These are phyloP conservation scores for Mola mola DNA, from an alignment of 2,113 vertebrate species.

Conservation along the genomic window DNA sequence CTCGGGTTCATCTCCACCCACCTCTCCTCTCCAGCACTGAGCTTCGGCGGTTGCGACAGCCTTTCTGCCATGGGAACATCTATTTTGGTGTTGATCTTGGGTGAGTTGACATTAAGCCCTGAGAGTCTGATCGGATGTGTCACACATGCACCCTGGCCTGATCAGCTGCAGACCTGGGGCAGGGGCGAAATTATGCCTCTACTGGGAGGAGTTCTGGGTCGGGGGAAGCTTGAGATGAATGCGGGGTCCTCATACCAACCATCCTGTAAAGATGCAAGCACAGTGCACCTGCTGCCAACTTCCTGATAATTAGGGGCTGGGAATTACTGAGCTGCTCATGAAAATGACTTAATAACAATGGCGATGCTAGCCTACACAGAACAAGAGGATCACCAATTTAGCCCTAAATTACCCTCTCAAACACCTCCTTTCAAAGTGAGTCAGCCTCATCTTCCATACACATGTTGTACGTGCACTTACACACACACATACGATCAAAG, in stretches of 20 bases:
- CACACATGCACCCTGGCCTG: constrained; percentile 41
- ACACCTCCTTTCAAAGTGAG: constrained; percentile 20
- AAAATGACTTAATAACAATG: constrained; percentile 24
- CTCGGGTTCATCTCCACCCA: constrained; percentile 65
- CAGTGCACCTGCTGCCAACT: constrained; percentile 31
- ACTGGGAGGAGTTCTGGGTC: constrained; percentile 9
- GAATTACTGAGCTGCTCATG: constrained; percentile 17
- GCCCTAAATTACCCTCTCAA: constrained; percentile 31
- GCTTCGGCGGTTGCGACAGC: constrained; percentile 64
- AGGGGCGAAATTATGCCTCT: constrained; percentile 5
- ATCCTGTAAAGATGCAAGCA: constrained; percentile 26
- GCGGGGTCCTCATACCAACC: too few species aligned
- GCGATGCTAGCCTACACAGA: constrained; percentile 6
- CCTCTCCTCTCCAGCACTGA: constrained; percentile 34
- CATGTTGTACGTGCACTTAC: constrained; percentile 16
- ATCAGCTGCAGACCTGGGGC: constrained; percentile 15
- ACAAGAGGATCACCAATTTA: constrained; percentile 19
- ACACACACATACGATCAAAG: constrained; percentile 51
- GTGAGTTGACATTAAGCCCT: constrained; percentile 55
- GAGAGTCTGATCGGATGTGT: constrained; percentile 60
- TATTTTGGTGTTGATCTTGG: constrained; percentile 67
- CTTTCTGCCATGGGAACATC: constrained; percentile 60
- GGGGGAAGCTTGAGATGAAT: constrained; percentile 20
- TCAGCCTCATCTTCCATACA: constrained; percentile 38
- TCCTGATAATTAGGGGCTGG: constrained; percentile 1